phyloP scores from a whole-genome alignment of 2,113 vertebrate species.

The Corythornis vintsioides region DNA sequence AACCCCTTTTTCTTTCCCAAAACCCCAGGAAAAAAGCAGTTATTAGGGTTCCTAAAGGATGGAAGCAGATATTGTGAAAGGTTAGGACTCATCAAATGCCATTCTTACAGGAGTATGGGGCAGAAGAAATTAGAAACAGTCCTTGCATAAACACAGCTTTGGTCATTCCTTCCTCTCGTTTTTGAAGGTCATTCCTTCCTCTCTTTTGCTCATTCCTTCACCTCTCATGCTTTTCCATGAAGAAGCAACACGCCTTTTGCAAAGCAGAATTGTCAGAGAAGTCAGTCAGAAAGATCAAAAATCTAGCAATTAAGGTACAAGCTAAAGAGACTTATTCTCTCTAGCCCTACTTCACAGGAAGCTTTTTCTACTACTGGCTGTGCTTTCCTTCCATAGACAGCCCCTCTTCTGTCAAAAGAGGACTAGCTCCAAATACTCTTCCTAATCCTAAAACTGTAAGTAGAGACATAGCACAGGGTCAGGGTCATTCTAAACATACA shows the following conservation, averaged over 20 bases:
- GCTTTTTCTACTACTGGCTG: background rate
- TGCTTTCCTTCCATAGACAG: background rate
- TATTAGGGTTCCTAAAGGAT: background rate
- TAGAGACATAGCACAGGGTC: background rate
- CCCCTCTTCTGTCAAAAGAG: background rate
- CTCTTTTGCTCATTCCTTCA: background rate
- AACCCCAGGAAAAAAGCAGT: background rate
- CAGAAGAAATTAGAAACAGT: background rate
- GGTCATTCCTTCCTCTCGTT: background rate
- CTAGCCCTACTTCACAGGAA: fast-evolving
- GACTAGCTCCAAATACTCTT: background rate
- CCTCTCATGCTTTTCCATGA: background rate
- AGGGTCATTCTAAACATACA: background rate
- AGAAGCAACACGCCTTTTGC: background rate
- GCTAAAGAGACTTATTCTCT: background rate
- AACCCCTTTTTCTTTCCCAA: background rate
- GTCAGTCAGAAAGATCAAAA: background rate
- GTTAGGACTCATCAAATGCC: background rate
- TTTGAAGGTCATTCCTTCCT: background rate
- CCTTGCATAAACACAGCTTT: background rate
- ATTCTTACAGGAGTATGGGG: background rate
- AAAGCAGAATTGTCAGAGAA: background rate
- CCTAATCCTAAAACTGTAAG: background rate
- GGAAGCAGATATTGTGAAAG: background rate
- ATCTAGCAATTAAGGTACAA: background rate